These are phyloP conservation scores for Elaphurus davidianus DNA, from an alignment of 2,113 vertebrate genomes.

Conservation along the genomic window DNA sequence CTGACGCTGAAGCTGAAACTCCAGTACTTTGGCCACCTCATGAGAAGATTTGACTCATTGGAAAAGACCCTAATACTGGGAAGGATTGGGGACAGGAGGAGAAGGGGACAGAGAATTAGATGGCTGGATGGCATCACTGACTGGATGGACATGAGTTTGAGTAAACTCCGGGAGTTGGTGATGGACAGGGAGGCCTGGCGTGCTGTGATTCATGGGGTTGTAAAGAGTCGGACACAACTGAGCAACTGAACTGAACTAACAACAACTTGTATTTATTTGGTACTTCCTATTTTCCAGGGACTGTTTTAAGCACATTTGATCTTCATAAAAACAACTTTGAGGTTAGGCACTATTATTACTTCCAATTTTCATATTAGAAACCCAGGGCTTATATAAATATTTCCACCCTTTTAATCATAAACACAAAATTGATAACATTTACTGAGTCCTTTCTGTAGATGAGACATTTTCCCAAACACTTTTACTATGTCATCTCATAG, in stretches of 20 bases:
- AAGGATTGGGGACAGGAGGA: too few relatives aligned
- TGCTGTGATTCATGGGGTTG: too few relatives aligned
- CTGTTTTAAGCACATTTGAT: not conserved
- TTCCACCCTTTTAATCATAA: not conserved
- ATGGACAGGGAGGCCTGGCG: too few relatives aligned
- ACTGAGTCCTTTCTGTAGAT: not conserved
- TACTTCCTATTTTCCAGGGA: not conserved
- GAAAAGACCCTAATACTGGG: too few relatives aligned
- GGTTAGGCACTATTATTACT: not conserved
- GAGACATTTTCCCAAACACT: not conserved
- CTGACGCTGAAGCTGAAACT: not conserved
- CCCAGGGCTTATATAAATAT: not conserved
- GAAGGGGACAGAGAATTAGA: too few relatives aligned
- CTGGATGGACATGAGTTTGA: too few relatives aligned
- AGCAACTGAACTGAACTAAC: too few relatives aligned
- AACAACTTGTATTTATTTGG: not conserved
- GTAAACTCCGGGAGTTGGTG: too few relatives aligned
- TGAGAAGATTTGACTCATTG: too few relatives aligned
- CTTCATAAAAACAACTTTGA: not conserved
- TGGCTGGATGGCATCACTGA: too few relatives aligned
- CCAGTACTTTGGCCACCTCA: too few relatives aligned
- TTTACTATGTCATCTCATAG: not conserved
- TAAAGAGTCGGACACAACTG: too few relatives aligned
- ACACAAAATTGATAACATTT: not conserved
- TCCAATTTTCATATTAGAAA: not conserved